Base-by-base conservation (phyloP, 2,797 vertebrate species). In the Ptychobarbus kaznakovi region DNA sequence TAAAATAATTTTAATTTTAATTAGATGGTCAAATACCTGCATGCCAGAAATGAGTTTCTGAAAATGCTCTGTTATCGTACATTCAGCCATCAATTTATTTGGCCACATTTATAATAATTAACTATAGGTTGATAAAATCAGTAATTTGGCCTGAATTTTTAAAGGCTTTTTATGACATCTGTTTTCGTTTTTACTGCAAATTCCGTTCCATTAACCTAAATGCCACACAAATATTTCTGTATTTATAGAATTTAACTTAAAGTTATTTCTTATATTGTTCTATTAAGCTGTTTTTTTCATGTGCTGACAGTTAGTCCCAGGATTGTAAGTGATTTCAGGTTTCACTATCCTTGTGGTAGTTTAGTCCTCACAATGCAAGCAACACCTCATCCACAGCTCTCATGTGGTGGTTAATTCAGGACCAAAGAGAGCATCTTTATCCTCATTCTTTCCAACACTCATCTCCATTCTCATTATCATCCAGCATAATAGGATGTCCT, bases 381-480 rank as follows among this genome's bases (percentile, higher is more conserved):
- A 22, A 61, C n/a, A 32, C 61, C n/a, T 53, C 25, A 49, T 77
- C 75, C 32, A 2, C 53, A 44, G 40, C 56, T 63, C 35, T 44
- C 38, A 18, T 25, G 20, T 63, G 63, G 38, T 61, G 38, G 38
- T 42, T 28, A 28, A 65, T 79, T 42, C 76, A 63, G 38, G 38
- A 63, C 56, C 76, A 79, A 79, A 79, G 53, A 42, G 13, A 46
- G 76, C 49, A 42, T 61, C 40, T 69, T 84, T 46, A 61, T 79
- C 25, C 74, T 35, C 49, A 44, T 69, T 78, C 38, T 78, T 78
- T 78, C 25, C 66, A 84, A 58, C 65, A 28, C 46, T 75, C 70
- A 75, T 76, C 32, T 53, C 73, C 81, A 75, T 75, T 63, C 44
- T 83, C 72, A 83, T 75, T 40, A 83, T 73, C 68, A 61, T 77